These are phyloP conservation scores for Aphyosemion australe DNA, from an alignment of 2,113 vertebrate genomes.

Conservation along the genomic window DNA sequence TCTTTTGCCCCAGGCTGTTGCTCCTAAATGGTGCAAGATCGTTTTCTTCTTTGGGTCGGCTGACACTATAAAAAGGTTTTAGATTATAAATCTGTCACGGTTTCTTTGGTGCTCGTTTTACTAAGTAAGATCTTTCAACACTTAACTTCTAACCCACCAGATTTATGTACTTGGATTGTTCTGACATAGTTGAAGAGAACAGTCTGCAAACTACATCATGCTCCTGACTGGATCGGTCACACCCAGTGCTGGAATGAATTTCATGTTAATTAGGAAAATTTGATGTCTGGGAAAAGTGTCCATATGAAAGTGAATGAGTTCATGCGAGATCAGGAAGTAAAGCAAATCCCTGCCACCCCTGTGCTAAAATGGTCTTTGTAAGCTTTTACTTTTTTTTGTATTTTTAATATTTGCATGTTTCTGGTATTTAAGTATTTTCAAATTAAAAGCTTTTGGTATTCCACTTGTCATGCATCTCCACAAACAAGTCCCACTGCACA, in stretches of 20 bases:
- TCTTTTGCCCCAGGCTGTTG: slow-evolving; percentile 55
- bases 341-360: slow-evolving; percentile 18
- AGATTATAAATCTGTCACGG: no score
- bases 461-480: slow-evolving; percentile 8
- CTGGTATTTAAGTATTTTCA: slow-evolving; percentile 75
- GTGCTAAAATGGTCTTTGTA: slow-evolving; percentile 48
- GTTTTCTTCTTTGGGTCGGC: background rate
- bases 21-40: slow-evolving; percentile 54
- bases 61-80: background rate
- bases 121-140: no score
- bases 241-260: slow-evolving; percentile 32
- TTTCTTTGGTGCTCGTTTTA: no score
- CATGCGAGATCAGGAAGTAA: background rate
- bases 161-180: no score
- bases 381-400: slow-evolving; percentile 71
- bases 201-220: background rate
- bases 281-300: background rate
- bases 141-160: no score
- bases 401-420: slow-evolving; percentile 66
- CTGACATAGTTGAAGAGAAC: no score
- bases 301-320: background rate
- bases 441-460: slow-evolving; percentile 76
- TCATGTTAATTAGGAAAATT: slow-evolving; percentile 21
- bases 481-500: slow-evolving; percentile 24
- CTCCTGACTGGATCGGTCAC: slow-evolving; percentile 13